Percentiles rank a stretch among this genome's conserved stretches.
phyloP scores from a whole-genome alignment of 2,113 vertebrate genomes.

The Eonycteris spelaea region DNA sequence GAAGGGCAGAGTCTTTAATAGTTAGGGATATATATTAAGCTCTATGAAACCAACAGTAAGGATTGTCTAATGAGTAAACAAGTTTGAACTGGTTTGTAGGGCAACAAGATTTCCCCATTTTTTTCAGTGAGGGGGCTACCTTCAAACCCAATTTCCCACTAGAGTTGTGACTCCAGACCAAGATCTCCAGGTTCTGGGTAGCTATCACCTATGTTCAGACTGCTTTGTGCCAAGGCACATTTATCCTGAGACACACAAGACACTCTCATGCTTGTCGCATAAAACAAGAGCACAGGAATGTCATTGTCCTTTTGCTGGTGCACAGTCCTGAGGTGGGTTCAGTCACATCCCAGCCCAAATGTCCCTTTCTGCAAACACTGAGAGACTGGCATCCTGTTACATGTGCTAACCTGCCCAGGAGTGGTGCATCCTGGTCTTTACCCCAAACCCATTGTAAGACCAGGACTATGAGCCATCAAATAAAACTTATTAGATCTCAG shows the following conservation, averaged over 20 bases:
- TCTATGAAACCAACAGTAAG: not conserved
- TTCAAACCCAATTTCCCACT: not conserved
- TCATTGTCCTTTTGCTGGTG: not conserved
- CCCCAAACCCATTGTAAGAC: not conserved
- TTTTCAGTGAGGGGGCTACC: not conserved
- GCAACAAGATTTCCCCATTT: not conserved
- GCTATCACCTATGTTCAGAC: not conserved
- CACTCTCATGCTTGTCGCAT: not conserved
- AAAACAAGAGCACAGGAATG: not conserved
- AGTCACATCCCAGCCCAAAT: not conserved
- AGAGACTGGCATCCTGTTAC: not conserved
- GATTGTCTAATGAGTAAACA: not conserved
- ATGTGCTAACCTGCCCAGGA: not conserved
- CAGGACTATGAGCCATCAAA: not conserved
- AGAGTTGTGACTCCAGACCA: not conserved
- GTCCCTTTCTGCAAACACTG: not conserved
- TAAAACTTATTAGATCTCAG: not conserved
- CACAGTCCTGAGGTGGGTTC: not conserved
- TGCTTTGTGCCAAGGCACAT: not conserved
- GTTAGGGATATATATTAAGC: not conserved
- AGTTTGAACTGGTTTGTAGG: not conserved
- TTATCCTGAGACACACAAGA: not conserved
- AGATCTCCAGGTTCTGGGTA: not conserved
- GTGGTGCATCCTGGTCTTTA: not conserved
- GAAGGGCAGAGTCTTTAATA: not conserved